Conservation (phyloP, 2,113 vertebrate genomes). For the Sinocyclocheilus anshuiensis region DNA sequence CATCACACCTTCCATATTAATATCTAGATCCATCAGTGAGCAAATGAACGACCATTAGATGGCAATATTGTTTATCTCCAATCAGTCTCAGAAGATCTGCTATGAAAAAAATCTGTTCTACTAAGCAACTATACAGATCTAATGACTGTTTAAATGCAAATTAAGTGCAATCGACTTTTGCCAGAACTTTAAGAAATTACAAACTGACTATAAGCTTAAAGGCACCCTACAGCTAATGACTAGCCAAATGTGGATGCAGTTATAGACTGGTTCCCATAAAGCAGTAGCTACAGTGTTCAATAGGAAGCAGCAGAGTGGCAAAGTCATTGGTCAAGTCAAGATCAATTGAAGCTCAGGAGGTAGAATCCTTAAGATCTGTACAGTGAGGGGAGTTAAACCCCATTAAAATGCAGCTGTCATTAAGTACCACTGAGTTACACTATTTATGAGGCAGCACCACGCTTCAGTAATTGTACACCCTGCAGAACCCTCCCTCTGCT, state of each 20-base stretch:
- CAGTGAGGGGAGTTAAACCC: neutral
- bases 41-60: neutral
- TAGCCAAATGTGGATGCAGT: neutral
- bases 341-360: slow-evolving; percentile 26
- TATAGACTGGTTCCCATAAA: neutral
- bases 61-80: slow-evolving; percentile 31
- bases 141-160: neutral
- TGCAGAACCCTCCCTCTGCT: slow-evolving; percentile 54
- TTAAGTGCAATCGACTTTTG: neutral
- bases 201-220: neutral
- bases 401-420: slow-evolving; percentile 66
- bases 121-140: neutral
- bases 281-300: neutral
- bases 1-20: neutral
- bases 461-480: slow-evolving; percentile 65
- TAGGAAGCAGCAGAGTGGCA: slow-evolving; percentile 1
- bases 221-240: neutral
- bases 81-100: neutral
- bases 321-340: neutral
- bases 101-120: neutral
- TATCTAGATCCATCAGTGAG: neutral
- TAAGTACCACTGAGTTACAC: slow-evolving; percentile 58
- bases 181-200: neutral
- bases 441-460: slow-evolving; percentile 68
- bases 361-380: neutral